These are phyloP conservation scores for Peucedramus taeniatus DNA, from an alignment of 2,113 vertebrate species.

Conservation along the genomic window DNA sequence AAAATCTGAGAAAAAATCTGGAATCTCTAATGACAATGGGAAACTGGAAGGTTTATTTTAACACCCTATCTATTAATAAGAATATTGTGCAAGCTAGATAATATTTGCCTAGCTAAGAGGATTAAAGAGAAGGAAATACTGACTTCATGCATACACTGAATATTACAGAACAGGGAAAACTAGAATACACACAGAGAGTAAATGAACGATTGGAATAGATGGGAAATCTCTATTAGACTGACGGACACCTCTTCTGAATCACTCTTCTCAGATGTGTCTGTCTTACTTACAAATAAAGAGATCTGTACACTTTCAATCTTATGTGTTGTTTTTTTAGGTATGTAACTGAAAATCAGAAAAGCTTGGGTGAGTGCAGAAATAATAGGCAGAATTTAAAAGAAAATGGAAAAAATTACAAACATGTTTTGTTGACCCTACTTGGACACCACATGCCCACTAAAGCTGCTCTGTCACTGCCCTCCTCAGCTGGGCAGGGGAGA, in stretches of 20 bases:
- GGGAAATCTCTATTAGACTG: not conserved
- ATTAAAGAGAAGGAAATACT: not conserved
- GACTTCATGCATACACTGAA: not conserved
- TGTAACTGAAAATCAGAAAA: not conserved
- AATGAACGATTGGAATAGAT: not conserved
- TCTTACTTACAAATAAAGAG: not conserved
- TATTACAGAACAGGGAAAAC: not conserved
- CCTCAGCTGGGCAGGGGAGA: not conserved
- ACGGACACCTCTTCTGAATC: not conserved
- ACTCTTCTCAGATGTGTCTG: not conserved
- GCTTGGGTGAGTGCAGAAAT: not conserved
- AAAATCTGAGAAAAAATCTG: not conserved
- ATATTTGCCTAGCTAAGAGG: not conserved
- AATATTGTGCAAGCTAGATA: not conserved
- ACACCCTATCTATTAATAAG: not conserved
- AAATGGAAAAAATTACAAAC: not conserved
- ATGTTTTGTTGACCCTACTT: not conserved
- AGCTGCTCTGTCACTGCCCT: not conserved
- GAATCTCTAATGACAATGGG: not conserved
- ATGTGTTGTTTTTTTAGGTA: not conserved
- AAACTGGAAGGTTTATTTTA: not conserved
- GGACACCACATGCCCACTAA: accelerated
- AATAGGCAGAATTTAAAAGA: not conserved
- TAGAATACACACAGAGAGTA: not conserved
- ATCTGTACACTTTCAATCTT: not conserved